phyloP scores from a whole-genome alignment of 2,797 vertebrate species.

The Rhinoraja longicauda region DNA sequence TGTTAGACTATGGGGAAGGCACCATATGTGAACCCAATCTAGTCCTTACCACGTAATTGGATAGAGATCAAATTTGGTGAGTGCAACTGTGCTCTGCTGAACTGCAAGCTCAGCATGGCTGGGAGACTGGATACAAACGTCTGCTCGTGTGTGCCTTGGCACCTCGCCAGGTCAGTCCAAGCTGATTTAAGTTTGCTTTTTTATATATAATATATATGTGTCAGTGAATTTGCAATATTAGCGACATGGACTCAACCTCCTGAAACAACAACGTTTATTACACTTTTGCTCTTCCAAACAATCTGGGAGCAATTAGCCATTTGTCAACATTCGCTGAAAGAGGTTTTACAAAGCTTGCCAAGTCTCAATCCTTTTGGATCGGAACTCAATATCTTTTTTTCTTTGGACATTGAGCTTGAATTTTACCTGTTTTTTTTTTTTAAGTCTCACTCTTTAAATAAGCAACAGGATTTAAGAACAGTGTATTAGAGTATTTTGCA shows the following conservation, averaged over 20 bases:
- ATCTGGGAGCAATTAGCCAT: conserved; percentile 39
- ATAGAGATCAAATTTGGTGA: background rate
- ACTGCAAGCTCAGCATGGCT: background rate
- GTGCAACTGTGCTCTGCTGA: background rate
- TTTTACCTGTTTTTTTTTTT: background rate
- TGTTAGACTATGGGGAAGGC: background rate
- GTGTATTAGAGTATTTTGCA: background rate
- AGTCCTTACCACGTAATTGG: background rate
- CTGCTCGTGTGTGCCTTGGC: background rate
- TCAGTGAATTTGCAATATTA: background rate
- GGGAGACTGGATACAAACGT: background rate
- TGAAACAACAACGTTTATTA: conserved; percentile 39
- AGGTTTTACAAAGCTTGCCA: background rate
- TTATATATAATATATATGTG: background rate
- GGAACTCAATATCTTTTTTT: background rate
- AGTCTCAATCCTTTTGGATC: conserved; percentile 10
- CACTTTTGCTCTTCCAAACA: conserved; percentile 34
- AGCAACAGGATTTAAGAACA: background rate
- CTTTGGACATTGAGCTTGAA: background rate
- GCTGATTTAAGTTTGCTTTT: background rate
- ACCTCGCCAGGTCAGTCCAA: background rate
- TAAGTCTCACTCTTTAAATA: background rate
- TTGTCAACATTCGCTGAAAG: conserved; percentile 24
- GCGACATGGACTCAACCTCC: background rate
- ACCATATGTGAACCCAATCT: background rate